These are phyloP conservation scores for Amiota minor DNA, from an alignment of 2,888 invertebrate genomes.

Conservation along the genomic window DNA sequence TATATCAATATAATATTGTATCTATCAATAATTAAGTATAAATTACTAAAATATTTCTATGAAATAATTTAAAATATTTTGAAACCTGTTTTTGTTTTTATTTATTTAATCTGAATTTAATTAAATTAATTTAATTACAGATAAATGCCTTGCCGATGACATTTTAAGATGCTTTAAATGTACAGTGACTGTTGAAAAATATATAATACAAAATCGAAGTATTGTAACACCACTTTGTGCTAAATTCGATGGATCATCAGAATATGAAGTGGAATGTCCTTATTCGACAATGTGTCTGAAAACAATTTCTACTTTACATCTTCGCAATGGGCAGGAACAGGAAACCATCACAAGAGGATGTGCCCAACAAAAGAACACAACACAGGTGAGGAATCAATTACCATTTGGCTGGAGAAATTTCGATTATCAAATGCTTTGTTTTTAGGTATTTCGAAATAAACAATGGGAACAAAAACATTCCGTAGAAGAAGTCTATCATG, in stretches of 20 bases:
- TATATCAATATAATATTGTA: no score
- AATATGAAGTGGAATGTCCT: slow-evolving; percentile 83
- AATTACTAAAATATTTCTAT: background rate
- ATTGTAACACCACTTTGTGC: slow-evolving; percentile 81
- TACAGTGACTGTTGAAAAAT: slow-evolving; percentile 77
- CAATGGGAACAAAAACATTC: slow-evolving; percentile 80
- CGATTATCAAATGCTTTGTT: slow-evolving; percentile 12
- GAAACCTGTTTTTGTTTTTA: no score
- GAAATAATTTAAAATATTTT: background rate
- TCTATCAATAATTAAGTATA: background rate
- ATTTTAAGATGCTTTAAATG: slow-evolving; percentile 81
- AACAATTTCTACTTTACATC: slow-evolving; percentile 79
- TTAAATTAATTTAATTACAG: slow-evolving; percentile 49
- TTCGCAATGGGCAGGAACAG: slow-evolving; percentile 77
- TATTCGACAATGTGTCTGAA: slow-evolving; percentile 90
- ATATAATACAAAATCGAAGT: slow-evolving; percentile 73
- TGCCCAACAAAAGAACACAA: slow-evolving; percentile 81
- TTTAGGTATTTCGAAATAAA: slow-evolving; percentile 76
- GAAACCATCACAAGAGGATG: slow-evolving; percentile 78
- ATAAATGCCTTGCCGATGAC: slow-evolving; percentile 73
- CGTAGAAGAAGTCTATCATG: slow-evolving; percentile 81
- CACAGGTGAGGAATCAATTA: slow-evolving; percentile 60
- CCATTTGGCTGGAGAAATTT: slow-evolving; percentile 6
- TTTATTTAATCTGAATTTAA: no score
- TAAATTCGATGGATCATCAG: slow-evolving; percentile 82